Evolutionary conservation across 2,888 invertebrate genomes (phyloP), one percentile per base, ranked within the genome.

Genomic region (Electrophaes corylata): DNA sequence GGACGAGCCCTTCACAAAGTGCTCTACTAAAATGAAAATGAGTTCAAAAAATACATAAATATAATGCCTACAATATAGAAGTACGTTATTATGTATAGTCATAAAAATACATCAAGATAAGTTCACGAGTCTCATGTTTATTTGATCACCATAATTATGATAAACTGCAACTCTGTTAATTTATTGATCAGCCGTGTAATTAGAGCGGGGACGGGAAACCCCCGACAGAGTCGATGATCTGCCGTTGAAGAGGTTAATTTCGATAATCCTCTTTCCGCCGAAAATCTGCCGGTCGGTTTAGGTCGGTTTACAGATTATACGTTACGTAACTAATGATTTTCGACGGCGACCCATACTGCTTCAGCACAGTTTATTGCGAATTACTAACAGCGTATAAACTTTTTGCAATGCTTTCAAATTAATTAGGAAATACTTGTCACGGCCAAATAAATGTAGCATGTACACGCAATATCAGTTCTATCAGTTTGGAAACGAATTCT

Each of bases 181-280:
- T 64, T 62, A 66, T 66, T 66, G 55, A 66, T 60, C 45, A 57
- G 53, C 54, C 55, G 44, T 64, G 64, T 64, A 62, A 62, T 66
- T 61, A 54, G 61, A 66, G 57, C 63, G 65, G 57, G 65, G 47
- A 58, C 39, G 49, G 62, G 64, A 59, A 66, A 60, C 76, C 83
- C 84, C 83, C 78, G 81, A 81, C 81, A 72, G 77, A 84, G 82
- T 79, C 85, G 80, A 85, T 88, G 83, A 84, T 86, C 84, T 83
- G 73, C 73, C 73, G 78, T 65, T 83, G 84, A 84, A 84, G 86
- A 87, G 86, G 88, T 86, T 88, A 87, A 89, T 88, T 85, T 87
- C 78, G 79, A 83, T 88, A 88, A 90, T 86, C 87, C 83, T 76
- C 83, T 88, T 88, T 83, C 72, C 73, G 73, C 57, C 61, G 60